Evolutionary conservation across 2,113 vertebrate genomes (phyloP), one percentile per base, ranked within the genome.

Genomic region (Gila orcuttii): DNA sequence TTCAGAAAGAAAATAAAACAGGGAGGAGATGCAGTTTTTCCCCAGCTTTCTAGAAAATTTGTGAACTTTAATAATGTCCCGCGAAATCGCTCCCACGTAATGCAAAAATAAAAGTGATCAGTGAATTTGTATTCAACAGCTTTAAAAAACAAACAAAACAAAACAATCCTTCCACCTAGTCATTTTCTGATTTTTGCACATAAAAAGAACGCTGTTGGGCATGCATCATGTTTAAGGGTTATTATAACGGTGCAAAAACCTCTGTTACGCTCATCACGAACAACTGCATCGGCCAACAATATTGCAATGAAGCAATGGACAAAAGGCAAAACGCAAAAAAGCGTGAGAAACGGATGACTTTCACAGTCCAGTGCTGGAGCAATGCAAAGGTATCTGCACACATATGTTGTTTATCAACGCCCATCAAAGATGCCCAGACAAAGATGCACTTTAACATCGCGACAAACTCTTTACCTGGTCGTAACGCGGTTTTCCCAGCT

Each of bases 401-500:
- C 2, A 86, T 13, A 62, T 82, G 86, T 90, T 87, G 85, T 75
- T 88, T 90, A 79, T 80, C 47, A 79, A 66, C 85, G 71, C 55
- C 87, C 80, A 39, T 47, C 86, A 71, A 79, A n/a, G 57, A 57
- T 31, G 15, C 42, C 66, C 66, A 47, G 66, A 85, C 87, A 80
- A 87, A 85, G 75, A 87, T 88, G 31, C 83, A 83, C 66, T 78
- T 47, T 77, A 59, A 83, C 52, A 84, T 77, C 81, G 84, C 62
- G 68, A 59, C 21, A 69, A 77, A n/a, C 33, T 45, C 62, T 82
- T 89, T 92, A 98, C 97, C 97, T 98, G 97, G 90, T 97, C 95
- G 90, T 96, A 98, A 69, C 96, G 96, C 1, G 97, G 92, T 91
- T 95, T 96, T 31, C 97, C 97, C 91, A 99, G 95, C 93, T 94